These are phyloP conservation scores for Cinclus mexicanus DNA, from an alignment of 2,113 vertebrate genomes.

Conservation along the genomic window DNA sequence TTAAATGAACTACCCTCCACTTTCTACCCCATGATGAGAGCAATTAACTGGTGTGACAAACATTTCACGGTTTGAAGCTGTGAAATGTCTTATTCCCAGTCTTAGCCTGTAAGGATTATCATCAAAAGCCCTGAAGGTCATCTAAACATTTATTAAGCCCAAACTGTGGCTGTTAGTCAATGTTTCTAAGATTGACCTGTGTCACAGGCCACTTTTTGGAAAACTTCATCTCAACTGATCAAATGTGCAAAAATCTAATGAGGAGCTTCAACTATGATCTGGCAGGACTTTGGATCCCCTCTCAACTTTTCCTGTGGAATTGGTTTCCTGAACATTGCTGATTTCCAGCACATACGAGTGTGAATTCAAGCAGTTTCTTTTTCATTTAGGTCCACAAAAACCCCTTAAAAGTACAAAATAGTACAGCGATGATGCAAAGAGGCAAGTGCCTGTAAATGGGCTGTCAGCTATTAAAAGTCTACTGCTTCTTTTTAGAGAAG, in stretches of 20 bases:
- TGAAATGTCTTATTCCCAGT: neutral
- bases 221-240: neutral
- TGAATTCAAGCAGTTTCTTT: neutral
- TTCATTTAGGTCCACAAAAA: neutral
- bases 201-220: neutral
- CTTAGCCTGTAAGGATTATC: neutral
- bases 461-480: neutral
- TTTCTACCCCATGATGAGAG: neutral
- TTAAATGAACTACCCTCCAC: neutral
- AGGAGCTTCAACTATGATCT: neutral
- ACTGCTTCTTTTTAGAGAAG: neutral
- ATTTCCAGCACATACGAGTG: neutral
- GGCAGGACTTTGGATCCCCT: neutral
- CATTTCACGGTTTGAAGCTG: neutral
- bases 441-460: neutral
- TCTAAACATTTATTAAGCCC: neutral
- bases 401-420: neutral
- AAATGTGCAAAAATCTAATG: neutral
- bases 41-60: neutral
- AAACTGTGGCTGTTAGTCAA: neutral
- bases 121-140: neutral
- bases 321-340: neutral
- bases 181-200: neutral
- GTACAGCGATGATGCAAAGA: neutral
- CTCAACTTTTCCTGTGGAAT: neutral